phyloP scores from a whole-genome alignment of 2,113 vertebrate genomes.

The Sturnira hondurensis region DNA sequence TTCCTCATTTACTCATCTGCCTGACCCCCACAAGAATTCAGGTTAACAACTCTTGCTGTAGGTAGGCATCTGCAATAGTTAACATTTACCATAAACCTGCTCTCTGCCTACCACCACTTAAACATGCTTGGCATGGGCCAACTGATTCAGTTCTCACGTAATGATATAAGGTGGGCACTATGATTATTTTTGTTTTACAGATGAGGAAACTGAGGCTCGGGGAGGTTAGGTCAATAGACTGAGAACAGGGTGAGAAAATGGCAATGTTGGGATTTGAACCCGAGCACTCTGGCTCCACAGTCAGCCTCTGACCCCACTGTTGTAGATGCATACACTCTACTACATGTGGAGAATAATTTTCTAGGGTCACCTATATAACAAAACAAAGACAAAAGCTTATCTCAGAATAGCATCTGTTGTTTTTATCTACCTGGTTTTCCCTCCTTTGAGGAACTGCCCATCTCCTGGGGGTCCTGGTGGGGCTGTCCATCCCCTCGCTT shows the following conservation, averaged over 20 bases:
- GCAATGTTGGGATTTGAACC: not conserved
- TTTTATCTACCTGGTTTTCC: not conserved
- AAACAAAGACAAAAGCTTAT: not conserved
- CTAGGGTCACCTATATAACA: not conserved
- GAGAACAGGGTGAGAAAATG: not conserved
- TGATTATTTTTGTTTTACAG: not conserved
- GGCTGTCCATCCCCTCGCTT: not conserved
- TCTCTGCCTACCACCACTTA: rapidly evolving
- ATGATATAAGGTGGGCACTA: not conserved
- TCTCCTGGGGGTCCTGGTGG: not conserved
- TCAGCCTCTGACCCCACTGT: not conserved
- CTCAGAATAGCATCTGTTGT: not conserved
- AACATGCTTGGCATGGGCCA: rapidly evolving
- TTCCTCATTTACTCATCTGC: not conserved
- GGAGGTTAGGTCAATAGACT: not conserved
- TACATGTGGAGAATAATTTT: not conserved
- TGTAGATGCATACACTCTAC: not conserved
- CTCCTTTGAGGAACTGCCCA: not conserved
- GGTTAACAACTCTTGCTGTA: not conserved
- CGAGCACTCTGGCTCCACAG: not conserved
- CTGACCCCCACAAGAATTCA: not conserved
- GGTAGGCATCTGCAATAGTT: not conserved
- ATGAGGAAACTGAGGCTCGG: not conserved
- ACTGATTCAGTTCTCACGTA: not conserved
- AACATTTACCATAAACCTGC: not conserved